phyloP scores from a whole-genome alignment of 2,113 vertebrate species.

The Sitta europaea region DNA sequence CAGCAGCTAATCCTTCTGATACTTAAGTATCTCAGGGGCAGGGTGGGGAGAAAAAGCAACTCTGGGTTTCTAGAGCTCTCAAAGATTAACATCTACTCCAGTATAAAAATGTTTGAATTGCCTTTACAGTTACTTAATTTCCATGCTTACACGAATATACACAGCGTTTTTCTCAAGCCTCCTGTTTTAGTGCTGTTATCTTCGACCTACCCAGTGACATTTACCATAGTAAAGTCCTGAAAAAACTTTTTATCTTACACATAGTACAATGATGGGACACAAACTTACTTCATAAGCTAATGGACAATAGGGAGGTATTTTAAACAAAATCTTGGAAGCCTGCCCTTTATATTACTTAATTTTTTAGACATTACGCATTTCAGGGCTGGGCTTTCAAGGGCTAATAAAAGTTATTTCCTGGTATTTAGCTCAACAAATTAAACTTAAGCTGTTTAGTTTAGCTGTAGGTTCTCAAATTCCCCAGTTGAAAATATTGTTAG shows the following conservation, averaged over 20 bases:
- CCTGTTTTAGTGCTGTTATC: not conserved
- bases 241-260: not conserved
- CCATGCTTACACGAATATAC: not conserved
- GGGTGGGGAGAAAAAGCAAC: not conserved
- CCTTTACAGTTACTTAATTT: not conserved
- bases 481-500: not conserved
- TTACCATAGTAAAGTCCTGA: not conserved
- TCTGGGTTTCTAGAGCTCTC: not conserved
- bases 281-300: not conserved
- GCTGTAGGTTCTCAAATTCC: not conserved
- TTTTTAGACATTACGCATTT: not conserved
- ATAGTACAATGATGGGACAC: fast-evolving
- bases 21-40: not conserved
- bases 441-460: not conserved
- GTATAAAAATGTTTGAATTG: not conserved
- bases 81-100: not conserved
- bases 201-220: not conserved
- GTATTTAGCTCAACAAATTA: not conserved
- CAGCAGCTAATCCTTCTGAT: not conserved
- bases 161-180: not conserved
- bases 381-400: not conserved
- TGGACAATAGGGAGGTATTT: not conserved
- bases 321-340: not conserved
- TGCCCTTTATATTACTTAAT: not conserved
- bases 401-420: not conserved